Base-by-base conservation (phyloP, 2,113 vertebrate genomes). In the Centropus bengalensis region DNA sequence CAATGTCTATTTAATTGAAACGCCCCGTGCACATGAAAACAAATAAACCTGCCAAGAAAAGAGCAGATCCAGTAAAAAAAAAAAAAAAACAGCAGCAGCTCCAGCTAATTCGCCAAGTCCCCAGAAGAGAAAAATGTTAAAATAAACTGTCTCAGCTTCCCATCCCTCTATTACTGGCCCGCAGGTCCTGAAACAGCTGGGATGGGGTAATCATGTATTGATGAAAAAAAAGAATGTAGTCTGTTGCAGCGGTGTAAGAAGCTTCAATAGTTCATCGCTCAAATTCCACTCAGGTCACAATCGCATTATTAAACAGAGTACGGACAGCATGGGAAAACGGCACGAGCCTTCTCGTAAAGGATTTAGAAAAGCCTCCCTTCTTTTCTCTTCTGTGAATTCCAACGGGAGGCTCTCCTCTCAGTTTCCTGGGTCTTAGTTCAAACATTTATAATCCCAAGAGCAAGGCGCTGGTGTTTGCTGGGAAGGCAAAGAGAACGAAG, bases 371-470 rank as follows among this genome's bases (percentile, higher is more conserved):
- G 67, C 62, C 86, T 90, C 79, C 77, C 73, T 77, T 74, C 47
- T 73, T 79, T 66, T 20, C 86, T 79, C 93, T 84, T 76, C 86
- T 36, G 1, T 14, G 80, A 86, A 73, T 73, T 95, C 96, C 91
- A 56, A 36, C 49, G 52, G 91, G 88, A 88, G 87, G 85, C 78
- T 87, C 92, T 58, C 93, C 86, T 92, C 93, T 68, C 92, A 91
- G 80, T 64, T 81, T 47, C 95, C 81, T 23, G 54, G 77, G 77
- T 80, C 96, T 94, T 86, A 56, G 91, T 66, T 87, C 91, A 54
- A 67, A 88, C 96, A 97, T 96, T 96, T 95, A 94, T 95, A 96
- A 96, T 94, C 89, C 96, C 95, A 88, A 82, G 16, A 89, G 79
- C 86, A 30, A 82, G 86, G 62, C 83, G 92, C 83, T 9, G 86